phyloP scores from a whole-genome alignment of 2,113 vertebrate genomes.

The Salvelinus sp. region DNA sequence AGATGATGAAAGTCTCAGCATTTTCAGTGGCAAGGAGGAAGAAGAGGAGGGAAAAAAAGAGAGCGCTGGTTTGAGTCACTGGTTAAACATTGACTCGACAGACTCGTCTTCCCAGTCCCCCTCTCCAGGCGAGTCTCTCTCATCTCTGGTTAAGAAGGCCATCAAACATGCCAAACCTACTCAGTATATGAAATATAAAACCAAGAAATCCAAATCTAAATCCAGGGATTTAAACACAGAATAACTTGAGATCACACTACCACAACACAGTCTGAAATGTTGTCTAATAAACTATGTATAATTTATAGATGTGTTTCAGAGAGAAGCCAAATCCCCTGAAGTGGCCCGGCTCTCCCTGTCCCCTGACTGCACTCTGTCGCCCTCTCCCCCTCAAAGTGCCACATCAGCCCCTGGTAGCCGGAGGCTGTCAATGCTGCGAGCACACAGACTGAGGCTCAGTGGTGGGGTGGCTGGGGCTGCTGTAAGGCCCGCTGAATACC shows the following conservation, averaged over 20 bases:
- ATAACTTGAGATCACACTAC: neutral
- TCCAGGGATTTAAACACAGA: neutral
- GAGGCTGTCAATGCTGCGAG: constrained; percentile 46
- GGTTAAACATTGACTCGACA: constrained; percentile 49
- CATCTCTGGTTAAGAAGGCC: neutral
- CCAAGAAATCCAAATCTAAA: too few species aligned
- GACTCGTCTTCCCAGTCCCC: constrained; percentile 63
- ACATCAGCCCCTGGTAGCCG: constrained; percentile 23
- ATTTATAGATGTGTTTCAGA: constrained; percentile 41
- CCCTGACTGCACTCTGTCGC: constrained; percentile 64
- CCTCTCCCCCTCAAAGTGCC: constrained; percentile 62
- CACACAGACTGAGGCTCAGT: constrained; percentile 63
- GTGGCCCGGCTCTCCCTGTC: constrained; percentile 41
- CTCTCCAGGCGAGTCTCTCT: constrained; percentile 47
- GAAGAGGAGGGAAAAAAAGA: constrained; percentile 18
- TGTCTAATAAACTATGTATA: neutral
- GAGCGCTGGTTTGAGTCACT: constrained; percentile 7
- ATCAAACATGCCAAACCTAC: neutral
- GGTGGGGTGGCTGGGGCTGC: neutral
- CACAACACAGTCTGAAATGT: neutral
- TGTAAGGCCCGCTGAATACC: constrained; percentile 24
- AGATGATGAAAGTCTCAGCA: constrained; percentile 45
- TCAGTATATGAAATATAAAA: neutral
- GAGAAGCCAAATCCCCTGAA: constrained; percentile 26
- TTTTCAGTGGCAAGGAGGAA: constrained; percentile 40